A percentile compares a stretch with the other conserved stretches of the same genome.
Conservation (phyloP, 2,113 vertebrate species). For the Ptilonorhynchus violaceus region DNA sequence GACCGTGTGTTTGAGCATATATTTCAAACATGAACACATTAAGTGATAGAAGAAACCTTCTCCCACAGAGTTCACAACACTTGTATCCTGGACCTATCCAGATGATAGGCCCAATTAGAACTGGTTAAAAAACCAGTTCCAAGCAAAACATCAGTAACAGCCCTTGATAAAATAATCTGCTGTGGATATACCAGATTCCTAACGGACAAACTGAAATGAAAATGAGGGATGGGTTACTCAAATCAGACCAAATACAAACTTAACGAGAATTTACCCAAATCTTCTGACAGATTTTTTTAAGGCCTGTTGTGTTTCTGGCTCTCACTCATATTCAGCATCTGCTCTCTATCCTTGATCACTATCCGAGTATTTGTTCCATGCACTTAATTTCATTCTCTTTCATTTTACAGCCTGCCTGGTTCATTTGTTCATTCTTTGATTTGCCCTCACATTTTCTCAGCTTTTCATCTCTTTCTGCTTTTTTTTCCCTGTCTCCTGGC, state of each 20-base stretch:
- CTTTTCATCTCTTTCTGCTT: not conserved
- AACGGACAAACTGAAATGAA: not conserved
- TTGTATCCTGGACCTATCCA: not conserved
- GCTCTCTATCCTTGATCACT: conserved; percentile 55
- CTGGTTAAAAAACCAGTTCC: not conserved
- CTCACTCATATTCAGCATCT: not conserved
- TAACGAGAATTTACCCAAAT: conserved; percentile 1
- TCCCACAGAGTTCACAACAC: not conserved
- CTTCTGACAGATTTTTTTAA: conserved; percentile 48
- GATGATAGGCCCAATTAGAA: not conserved
- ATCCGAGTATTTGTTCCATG: conserved; percentile 32
- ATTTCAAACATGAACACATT: conserved; percentile 42
- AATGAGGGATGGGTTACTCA: not conserved
- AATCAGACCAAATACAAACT: not conserved
- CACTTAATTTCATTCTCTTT: conserved; percentile 58
- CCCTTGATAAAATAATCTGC: not conserved
- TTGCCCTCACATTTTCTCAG: conserved; percentile 11
- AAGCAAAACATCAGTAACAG: not conserved
- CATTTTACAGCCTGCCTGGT: conserved; percentile 35
- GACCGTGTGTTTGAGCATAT: not conserved
- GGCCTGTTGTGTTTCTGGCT: conserved; percentile 36
- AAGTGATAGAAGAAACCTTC: not conserved
- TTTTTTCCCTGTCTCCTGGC: not conserved
- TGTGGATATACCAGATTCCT: not conserved
- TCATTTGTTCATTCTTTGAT: conserved; percentile 28